phyloP scores from a whole-genome alignment of 2,797 vertebrate species.

The Rhinatrema bivittatum region DNA sequence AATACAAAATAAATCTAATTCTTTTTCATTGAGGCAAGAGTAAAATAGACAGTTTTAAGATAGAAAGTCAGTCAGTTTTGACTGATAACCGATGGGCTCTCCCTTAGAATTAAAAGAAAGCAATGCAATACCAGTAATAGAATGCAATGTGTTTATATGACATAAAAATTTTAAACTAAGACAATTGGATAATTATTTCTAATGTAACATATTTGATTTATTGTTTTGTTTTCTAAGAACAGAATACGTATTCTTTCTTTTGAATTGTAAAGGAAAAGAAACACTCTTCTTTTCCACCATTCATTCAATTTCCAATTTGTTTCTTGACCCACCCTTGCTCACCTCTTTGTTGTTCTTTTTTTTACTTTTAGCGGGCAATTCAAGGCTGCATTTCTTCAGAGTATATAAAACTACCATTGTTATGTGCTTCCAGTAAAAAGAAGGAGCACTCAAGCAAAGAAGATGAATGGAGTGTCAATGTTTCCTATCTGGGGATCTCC shows the following conservation, averaged over 20 bases:
- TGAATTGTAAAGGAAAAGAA: conserved; percentile 3
- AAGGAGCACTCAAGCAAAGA: conserved; percentile 57
- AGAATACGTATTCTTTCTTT: conserved; percentile 12
- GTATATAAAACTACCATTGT: conserved; percentile 53
- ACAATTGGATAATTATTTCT: too few relatives aligned
- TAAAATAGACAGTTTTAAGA: neutral
- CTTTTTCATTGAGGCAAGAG: neutral
- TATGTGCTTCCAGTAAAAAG: conserved; percentile 60
- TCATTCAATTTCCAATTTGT: conserved; percentile 24
- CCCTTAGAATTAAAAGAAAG: conserved; percentile 1
- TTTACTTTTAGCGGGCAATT: conserved; percentile 31
- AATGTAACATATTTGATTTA: conserved; percentile 6
- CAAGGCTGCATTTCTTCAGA: conserved; percentile 34
- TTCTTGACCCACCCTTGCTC: conserved; percentile 7
- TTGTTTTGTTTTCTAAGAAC: neutral
- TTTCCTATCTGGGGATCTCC: conserved; percentile 67
- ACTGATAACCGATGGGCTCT: neutral
- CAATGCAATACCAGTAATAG: conserved; percentile 15
- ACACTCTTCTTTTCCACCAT: neutral
- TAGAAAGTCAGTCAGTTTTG: neutral
- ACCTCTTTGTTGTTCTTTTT: conserved; percentile 9
- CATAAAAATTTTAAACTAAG: too few relatives aligned
- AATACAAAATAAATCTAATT: conserved; percentile 8
- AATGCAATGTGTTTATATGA: too few relatives aligned
- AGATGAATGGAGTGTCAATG: conserved; percentile 79